A percentile compares a stretch with the other conserved stretches of the same genome.
These are phyloP conservation scores for Plectus sambesii DNA, from an alignment of 1,140 invertebrate species.

Conservation along the genomic window DNA sequence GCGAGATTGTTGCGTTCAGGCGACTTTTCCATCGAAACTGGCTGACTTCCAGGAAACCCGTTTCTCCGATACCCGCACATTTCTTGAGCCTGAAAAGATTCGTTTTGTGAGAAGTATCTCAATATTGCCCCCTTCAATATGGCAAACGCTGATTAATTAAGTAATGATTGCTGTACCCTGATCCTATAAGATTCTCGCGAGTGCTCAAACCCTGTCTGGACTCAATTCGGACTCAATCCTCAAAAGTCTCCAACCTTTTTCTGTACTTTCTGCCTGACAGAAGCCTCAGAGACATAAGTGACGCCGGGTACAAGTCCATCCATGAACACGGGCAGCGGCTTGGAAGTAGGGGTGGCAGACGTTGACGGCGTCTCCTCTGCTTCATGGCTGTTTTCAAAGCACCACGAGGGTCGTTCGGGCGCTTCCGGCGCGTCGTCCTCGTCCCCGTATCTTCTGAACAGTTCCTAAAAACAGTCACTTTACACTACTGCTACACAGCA, in stretches of 20 bases:
- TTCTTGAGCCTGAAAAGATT: constrained; percentile 19
- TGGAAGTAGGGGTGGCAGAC: no score
- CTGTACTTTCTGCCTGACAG: constrained; percentile 18
- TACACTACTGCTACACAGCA: no score
- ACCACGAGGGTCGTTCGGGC: constrained; percentile 33
- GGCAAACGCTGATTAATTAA: no score
- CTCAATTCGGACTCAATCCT: background rate
- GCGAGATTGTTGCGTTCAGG: constrained; percentile 63
- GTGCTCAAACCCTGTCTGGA: constrained; percentile 13
- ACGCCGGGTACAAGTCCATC: constrained; percentile 48
- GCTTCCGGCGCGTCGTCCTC: constrained; percentile 24
- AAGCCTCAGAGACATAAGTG: constrained; percentile 34
- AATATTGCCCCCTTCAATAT: no score
- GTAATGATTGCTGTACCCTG: no score
- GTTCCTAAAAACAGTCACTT: no score
- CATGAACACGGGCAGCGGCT: no score
- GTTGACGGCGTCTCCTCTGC: no score
- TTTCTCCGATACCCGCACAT: constrained; percentile 47
- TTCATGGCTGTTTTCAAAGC: no score
- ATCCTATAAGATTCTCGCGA: no score
- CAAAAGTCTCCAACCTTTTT: constrained; percentile 9
- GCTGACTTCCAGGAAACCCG: constrained; percentile 89
- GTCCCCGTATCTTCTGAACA: constrained; percentile 31
- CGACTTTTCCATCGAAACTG: constrained; percentile 70
- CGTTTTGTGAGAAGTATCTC: no score